Evolutionary conservation across 2,113 vertebrate species (phyloP).

Genomic region (Calidris pugnax): DNA sequence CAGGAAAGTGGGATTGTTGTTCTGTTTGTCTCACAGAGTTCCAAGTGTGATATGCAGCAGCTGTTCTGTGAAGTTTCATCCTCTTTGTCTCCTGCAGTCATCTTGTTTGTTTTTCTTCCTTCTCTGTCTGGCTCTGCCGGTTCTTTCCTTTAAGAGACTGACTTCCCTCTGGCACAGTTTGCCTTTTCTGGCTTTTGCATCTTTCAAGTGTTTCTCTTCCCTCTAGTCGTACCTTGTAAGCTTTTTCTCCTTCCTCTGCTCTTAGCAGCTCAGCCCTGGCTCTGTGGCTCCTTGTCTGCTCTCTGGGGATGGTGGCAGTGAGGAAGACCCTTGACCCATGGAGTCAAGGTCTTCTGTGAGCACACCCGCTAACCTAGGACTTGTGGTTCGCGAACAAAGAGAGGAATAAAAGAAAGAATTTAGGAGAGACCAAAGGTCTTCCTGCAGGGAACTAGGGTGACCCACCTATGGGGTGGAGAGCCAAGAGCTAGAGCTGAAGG

Average conservation of each 20-base stretch:
- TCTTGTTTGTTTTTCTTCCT: neutral
- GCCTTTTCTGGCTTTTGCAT: neutral
- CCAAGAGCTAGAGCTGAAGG: neutral
- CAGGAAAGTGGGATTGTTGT: neutral
- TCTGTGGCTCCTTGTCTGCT: neutral
- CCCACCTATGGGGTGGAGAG: neutral
- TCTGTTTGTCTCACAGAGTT: neutral
- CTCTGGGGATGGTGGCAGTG: neutral
- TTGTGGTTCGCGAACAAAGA: neutral
- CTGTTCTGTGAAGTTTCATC: neutral
- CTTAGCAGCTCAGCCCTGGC: neutral
- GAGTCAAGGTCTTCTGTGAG: neutral
- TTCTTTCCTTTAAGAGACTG: neutral
- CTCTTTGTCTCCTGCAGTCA: neutral
- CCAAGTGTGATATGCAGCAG: neutral
- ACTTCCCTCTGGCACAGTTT: neutral
- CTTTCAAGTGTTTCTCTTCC: neutral
- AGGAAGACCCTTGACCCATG: neutral
- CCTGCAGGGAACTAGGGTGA: neutral
- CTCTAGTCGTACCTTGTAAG: neutral
- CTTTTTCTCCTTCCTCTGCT: neutral
- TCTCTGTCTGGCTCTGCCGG: neutral
- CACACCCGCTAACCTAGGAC: neutral
- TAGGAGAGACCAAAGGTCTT: neutral
- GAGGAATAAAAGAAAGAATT: neutral